Evolutionary conservation across 2,113 vertebrate species (phyloP), one percentile per base, ranked within the genome.

Genomic region (Odobenus rosmarus): DNA sequence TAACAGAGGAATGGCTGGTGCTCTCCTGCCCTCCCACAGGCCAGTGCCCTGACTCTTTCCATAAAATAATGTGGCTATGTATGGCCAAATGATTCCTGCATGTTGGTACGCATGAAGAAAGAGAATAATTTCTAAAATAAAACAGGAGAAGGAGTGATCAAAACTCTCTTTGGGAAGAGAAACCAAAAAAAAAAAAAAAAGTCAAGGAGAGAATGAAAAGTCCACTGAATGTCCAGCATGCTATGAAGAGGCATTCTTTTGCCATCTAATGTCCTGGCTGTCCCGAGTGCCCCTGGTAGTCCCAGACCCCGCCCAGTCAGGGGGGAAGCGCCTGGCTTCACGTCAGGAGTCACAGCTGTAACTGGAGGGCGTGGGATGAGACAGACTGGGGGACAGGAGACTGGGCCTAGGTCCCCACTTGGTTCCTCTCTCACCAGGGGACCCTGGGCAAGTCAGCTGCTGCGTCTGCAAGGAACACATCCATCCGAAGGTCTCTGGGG

Each of bases 241-340:
- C 84, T 88, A n/a, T 57, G 61, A 90, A 91, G 71, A 93, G 36
- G 85, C 46, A 42, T 36, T 51, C 36, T 92, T 95, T 49, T 19
- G 51, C 69, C 67, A 53, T 16, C 7, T 46, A 28, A 90, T 79
- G 79, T 84, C 84, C 84, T 62, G 31, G 42, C 51, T 61, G 59
- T 84, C 61, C 86, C 18, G 1, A 11, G 7, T 74, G 62, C 1
- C 80, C 61, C 49, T 36, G 49, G 23, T 61, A 39, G 76, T 90
- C 67, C 86, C 79, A 92, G 53, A 86, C 59, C 24, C 59, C 67
- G 67, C 59, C 55, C 14, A 0, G 71, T 67, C 92, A 85, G 10
- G 16, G 24, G 31, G 81, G 39, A 67, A 83, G 49, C n/a, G 49
- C 79, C 74, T n/a, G 24, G 39, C 74, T 87, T 81, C 72, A 51